These are phyloP conservation scores for Hestina assimilis DNA, from an alignment of 1,140 invertebrate species.

Conservation along the genomic window DNA sequence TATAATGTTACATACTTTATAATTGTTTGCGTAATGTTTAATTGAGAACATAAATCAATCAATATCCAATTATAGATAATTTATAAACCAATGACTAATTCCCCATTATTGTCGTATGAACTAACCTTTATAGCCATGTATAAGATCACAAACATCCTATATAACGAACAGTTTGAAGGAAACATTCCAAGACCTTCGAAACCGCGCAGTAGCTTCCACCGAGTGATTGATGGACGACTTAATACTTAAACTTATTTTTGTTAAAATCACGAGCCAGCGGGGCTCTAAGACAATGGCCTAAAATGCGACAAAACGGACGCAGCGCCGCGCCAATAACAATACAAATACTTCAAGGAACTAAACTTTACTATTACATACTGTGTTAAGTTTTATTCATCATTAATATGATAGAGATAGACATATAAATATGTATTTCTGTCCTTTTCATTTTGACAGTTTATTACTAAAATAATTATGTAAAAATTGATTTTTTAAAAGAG, in stretches of 20 bases:
- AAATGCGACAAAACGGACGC: slow-evolving; percentile 27
- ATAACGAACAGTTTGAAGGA: slow-evolving; percentile 19
- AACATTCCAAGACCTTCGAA: slow-evolving; percentile 34
- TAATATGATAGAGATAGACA: not conserved
- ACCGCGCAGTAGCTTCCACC: slow-evolving; percentile 58
- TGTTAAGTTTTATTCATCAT: slow-evolving; percentile 28
- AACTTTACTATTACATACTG: not conserved
- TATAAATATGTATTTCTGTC: not conserved
- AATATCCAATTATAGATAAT: slow-evolving; percentile 10
- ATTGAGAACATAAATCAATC: not conserved
- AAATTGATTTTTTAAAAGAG: too few species aligned
- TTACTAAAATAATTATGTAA: too few species aligned
- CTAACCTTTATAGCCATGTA: slow-evolving; percentile 2
- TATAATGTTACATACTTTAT: not conserved
- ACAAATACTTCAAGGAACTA: slow-evolving; percentile 35
- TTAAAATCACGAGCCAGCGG: slow-evolving; percentile 23
- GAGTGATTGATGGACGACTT: slow-evolving; percentile 49
- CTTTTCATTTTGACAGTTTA: not conserved
- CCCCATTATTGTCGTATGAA: not conserved
- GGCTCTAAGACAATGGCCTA: slow-evolving; percentile 34
- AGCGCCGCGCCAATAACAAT: slow-evolving; percentile 29
- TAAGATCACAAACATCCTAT: slow-evolving; percentile 21
- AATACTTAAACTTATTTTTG: slow-evolving; percentile 37
- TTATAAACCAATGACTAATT: slow-evolving; percentile 8
- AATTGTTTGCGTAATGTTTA: not conserved